Conservation (phyloP, 2,113 vertebrate species). For the Nematolebias whitei region DNA sequence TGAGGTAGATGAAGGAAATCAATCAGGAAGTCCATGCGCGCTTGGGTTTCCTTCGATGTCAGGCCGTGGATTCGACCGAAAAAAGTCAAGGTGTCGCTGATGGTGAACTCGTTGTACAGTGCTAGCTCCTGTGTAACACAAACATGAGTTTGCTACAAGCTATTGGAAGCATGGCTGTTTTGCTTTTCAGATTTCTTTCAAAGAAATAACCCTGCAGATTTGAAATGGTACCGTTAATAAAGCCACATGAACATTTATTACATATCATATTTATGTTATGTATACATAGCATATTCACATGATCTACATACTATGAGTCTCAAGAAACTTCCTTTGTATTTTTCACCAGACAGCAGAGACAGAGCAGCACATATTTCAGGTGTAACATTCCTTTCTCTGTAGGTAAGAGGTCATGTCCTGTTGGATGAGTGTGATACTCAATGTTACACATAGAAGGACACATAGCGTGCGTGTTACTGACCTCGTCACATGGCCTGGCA, state of each 20-base stretch:
- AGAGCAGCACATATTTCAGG: neutral
- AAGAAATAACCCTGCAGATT: too few relatives aligned
- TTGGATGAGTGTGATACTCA: neutral
- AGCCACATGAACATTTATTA: neutral
- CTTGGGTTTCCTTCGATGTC: conserved; percentile 72
- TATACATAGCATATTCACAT: too few relatives aligned
- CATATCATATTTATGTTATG: too few relatives aligned
- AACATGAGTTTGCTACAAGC: neutral
- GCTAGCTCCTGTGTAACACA: conserved; percentile 75
- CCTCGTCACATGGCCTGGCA: conserved; percentile 34
- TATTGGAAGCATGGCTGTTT: too few relatives aligned
- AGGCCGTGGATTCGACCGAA: conserved; percentile 81
- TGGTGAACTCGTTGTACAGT: conserved; percentile 83
- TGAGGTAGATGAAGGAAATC: conserved; percentile 82
- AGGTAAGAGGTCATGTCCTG: conserved; percentile 23
- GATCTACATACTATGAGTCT: too few relatives aligned
- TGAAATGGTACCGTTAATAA: too few relatives aligned
- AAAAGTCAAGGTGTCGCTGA: conserved; percentile 79
- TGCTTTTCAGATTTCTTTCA: neutral
- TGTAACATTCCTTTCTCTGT: conserved; percentile 24
- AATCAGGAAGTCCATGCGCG: conserved; percentile 79
- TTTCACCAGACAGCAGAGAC: neutral
- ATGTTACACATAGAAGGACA: conserved; percentile 14
- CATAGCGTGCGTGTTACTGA: conserved; percentile 6
- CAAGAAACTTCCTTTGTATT: neutral